Evolutionary conservation across 2,888 invertebrate genomes (phyloP).

Genomic region (Corythucha ciliata): DNA sequence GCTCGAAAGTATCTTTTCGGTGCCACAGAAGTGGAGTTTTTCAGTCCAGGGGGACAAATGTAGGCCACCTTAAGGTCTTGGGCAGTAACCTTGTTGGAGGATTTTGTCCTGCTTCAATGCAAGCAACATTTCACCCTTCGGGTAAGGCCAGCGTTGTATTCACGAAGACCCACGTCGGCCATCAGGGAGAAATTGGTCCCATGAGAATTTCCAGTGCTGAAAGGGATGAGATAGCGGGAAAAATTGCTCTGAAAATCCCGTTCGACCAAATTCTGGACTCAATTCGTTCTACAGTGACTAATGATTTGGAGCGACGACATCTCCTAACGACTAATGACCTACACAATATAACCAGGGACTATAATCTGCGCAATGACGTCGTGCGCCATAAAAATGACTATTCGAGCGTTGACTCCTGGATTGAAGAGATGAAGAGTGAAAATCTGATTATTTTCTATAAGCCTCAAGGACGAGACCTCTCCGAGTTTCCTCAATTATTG

Average conservation of each 20-base stretch:
- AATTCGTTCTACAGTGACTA: background rate
- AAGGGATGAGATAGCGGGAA: conserved; percentile 26
- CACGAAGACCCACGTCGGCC: conserved; percentile 30
- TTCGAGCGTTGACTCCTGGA: conserved; percentile 9
- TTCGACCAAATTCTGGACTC: conserved; percentile 20
- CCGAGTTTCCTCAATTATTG: conserved; percentile 27
- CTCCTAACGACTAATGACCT: conserved; percentile 18
- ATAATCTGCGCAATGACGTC: background rate
- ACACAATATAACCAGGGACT: conserved; percentile 1
- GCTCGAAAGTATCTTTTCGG: too few species aligned
- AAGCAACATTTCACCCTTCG: too few species aligned
- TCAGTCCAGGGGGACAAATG: too few species aligned
- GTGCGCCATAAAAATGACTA: background rate
- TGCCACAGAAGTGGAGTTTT: too few species aligned
- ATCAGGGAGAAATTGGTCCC: conserved; percentile 27
- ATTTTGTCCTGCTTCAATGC: conserved; percentile 31
- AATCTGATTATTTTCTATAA: conserved; percentile 29
- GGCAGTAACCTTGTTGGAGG: too few species aligned
- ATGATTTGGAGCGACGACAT: background rate
- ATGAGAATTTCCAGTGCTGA: conserved; percentile 25
- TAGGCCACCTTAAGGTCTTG: too few species aligned
- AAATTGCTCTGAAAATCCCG: conserved; percentile 23
- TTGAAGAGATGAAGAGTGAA: background rate
- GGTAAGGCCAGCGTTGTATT: conserved; percentile 26
- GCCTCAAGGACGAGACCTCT: conserved; percentile 24